Percentiles rank a stretch among this genome's conserved stretches.
Conservation (phyloP, 2,888 invertebrate species). For the Meganola albula region DNA sequence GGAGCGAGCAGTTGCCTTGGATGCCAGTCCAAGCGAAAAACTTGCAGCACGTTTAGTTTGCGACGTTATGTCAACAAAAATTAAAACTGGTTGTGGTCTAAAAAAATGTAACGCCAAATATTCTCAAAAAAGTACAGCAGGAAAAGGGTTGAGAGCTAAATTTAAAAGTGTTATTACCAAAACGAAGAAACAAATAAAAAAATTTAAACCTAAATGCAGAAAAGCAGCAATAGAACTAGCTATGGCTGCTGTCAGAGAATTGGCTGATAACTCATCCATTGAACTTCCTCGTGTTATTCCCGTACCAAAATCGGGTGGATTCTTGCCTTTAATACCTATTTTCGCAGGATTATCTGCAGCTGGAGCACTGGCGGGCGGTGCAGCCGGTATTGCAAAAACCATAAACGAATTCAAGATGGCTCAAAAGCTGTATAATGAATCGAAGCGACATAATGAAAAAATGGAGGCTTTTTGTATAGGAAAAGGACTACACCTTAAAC, state of each 20-base stretch:
- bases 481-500: conserved; percentile 6
- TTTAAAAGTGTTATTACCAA: conserved; percentile 12
- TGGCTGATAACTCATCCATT: conserved; percentile 17
- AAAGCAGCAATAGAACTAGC: conserved; percentile 17
- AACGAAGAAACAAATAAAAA: conserved; percentile 10
- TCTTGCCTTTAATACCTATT: conserved; percentile 39
- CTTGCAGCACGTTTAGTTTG: conserved; percentile 7
- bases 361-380: conserved; percentile 40
- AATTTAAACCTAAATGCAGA: conserved; percentile 16
- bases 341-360: conserved; percentile 41
- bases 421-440: conserved; percentile 1
- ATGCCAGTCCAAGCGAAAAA: conserved; percentile 9
- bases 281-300: conserved; percentile 32
- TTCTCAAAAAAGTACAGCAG: background rate
- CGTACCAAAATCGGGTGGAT: conserved; percentile 40
- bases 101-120: conserved; percentile 2
- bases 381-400: conserved; percentile 38
- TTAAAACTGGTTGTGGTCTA: conserved; percentile 7
- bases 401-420: no score
- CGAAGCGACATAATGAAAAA: conserved; percentile 4
- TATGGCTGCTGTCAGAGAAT: conserved; percentile 15
- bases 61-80: conserved; percentile 7
- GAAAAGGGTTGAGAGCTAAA: conserved; percentile 6
- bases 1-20: conserved; percentile 11
- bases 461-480: conserved; percentile 5